These are phyloP conservation scores for Orthosia gracilis DNA, from an alignment of 2,888 invertebrate genomes.

Conservation along the genomic window DNA sequence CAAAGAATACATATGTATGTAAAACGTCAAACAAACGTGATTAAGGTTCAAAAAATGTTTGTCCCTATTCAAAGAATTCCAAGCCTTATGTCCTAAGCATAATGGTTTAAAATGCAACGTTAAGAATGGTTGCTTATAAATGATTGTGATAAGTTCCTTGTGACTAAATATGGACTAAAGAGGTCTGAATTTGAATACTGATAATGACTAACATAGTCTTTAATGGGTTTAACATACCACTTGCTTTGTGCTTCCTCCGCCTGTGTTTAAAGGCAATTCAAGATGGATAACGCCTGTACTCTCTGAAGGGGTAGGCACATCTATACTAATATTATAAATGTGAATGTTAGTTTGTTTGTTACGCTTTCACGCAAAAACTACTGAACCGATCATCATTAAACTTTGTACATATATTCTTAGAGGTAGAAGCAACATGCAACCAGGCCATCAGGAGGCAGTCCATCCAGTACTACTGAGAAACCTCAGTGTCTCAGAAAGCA, in stretches of 20 bases:
- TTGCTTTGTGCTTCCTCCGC: background rate
- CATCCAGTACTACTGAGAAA: no score
- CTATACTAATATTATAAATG: no score
- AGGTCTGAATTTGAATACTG: conserved; percentile 29
- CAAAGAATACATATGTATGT: conserved; percentile 6
- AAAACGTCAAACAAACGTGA: conserved; percentile 8
- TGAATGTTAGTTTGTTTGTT: no score
- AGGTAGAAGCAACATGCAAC: no score
- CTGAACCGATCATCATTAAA: no score
- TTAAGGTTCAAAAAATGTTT: conserved; percentile 11
- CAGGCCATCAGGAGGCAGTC: no score
- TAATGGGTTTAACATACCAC: background rate
- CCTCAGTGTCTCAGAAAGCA: no score
- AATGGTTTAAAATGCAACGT: conserved; percentile 18
- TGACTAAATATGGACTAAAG: conserved; percentile 41
- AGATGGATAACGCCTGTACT: no score
- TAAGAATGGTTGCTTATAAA: background rate
- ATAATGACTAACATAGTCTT: conserved; percentile 11
- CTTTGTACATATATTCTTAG: no score
- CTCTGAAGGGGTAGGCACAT: no score
- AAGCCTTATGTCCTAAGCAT: background rate
- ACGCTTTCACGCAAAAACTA: no score
- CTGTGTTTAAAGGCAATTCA: no score
- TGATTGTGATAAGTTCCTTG: conserved; percentile 26
- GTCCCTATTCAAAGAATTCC: background rate